Percentiles rank a stretch among this genome's conserved stretches.
Conservation (phyloP, 2,888 invertebrate genomes). For the Dendrolimus pini region DNA sequence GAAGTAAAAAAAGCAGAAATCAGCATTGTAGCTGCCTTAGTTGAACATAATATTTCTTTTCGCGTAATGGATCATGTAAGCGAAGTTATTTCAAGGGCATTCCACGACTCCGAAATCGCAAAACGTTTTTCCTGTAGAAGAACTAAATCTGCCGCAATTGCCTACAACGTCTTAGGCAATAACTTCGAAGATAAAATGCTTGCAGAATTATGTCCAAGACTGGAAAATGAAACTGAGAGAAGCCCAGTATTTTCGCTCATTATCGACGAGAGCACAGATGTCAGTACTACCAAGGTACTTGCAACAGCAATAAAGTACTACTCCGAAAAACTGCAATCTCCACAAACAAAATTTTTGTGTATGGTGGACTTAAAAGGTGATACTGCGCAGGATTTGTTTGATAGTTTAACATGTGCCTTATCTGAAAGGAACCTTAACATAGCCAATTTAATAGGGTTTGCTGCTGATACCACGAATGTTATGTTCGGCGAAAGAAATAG, state of each 20-base stretch:
- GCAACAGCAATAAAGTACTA: constrained; percentile 11
- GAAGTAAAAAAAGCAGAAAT: constrained; percentile 4
- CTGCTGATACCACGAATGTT: constrained; percentile 14
- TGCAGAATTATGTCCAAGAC: constrained; percentile 4
- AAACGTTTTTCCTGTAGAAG: constrained; percentile 4
- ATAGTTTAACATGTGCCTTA: constrained; percentile 7
- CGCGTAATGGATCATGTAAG: constrained; percentile 4
- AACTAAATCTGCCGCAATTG: constrained; percentile 2
- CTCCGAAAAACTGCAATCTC: constrained; percentile 8
- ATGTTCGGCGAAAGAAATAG: constrained; percentile 10
- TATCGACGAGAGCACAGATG: constrained; percentile 12
- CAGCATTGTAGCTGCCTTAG: constrained; percentile 3
- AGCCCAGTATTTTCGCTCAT: constrained; percentile 5
- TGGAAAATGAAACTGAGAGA: constrained; percentile 5
- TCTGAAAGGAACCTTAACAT: constrained; percentile 9
- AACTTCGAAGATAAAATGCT: constrained; percentile 5
- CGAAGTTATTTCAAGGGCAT: constrained; percentile 2
- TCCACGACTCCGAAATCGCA: background rate
- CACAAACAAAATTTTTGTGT: constrained; percentile 12
- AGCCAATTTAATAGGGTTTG: constrained; percentile 9
- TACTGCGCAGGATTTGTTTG: constrained; percentile 6
- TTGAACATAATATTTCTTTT: constrained; percentile 4
- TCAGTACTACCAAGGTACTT: constrained; percentile 8
- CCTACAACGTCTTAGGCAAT: constrained; percentile 5
- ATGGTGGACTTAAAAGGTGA: constrained; percentile 10